Evolutionary conservation across 2,797 vertebrate species (phyloP), one percentile per base, ranked within the genome.

Genomic region (Esox lucius): DNA sequence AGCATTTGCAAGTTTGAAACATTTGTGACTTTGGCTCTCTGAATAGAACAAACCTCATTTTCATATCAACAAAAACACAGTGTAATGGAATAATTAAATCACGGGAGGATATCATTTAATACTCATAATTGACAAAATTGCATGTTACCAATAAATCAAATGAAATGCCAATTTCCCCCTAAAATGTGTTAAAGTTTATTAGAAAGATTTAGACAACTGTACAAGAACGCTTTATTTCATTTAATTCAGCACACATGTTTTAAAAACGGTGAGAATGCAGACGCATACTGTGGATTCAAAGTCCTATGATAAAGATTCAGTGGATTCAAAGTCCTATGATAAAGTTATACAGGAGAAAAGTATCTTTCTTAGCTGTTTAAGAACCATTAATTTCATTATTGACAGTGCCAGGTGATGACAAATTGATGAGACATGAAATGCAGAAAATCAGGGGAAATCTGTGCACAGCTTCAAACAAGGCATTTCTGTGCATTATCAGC

Each of bases 401-500:
- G 70, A 87, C 72, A 76, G 80, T 84, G 85, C 81, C 79, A 80
- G 70, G 78, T 75, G 42, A 87, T 73, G 73, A 85, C 75, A 72
- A 86, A 84, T 72, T 22, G 74, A 83, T 48, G 83, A 83, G 51
- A 88, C 75, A 78, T 75, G n/a, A 86, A 88, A 83, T 16, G 80
- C 90, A 87, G 19, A 53, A 53, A 56, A 56, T 22, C 13, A 75
- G n/a, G 68, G 78, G 83, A 84, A 84, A 90, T 86, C 84, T 90
- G 89, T 93, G 91, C 89, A 91, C 90, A 91, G 91, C 88, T 88
- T 90, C 71, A 91, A 91, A 91, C 91, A 92, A 93, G 89, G 91
- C 91, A 91, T 88, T 90, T 90, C 90, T 91, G 90, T 93, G 92
- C 92, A 90, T 88, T 84, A 85, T 73, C 85, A 90, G 90, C 87